phyloP scores from a whole-genome alignment of 2,797 vertebrate genomes.

The Enteromius viviparus region DNA sequence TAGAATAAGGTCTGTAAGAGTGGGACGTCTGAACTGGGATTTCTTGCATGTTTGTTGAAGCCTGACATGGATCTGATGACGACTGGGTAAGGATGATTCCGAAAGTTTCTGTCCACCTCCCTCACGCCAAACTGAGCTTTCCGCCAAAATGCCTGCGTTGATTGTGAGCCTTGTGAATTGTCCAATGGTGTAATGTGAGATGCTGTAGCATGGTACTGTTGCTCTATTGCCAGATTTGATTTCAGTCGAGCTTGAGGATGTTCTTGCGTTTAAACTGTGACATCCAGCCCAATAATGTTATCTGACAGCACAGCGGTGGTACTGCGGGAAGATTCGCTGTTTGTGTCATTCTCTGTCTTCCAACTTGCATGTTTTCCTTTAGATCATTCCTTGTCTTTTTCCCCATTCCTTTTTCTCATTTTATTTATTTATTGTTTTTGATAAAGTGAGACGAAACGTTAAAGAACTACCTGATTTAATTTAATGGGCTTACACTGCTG shows the following conservation, averaged over 20 bases:
- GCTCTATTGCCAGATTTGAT: constrained; percentile 30
- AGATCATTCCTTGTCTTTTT: constrained; percentile 25
- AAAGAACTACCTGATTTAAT: constrained; percentile 45
- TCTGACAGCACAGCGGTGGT: constrained; percentile 42
- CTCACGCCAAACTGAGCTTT: neutral
- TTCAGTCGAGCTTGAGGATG: constrained; percentile 16
- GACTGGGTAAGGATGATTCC: constrained; percentile 4
- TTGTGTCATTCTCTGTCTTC: constrained; percentile 53
- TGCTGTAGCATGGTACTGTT: constrained; percentile 26
- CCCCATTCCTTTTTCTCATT: constrained; percentile 19
- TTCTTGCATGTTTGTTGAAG: constrained; percentile 36
- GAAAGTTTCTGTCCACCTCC: constrained; percentile 27
- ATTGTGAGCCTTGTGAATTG: constrained; percentile 21
- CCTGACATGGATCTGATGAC: constrained; percentile 19
- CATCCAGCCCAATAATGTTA: constrained; percentile 14
- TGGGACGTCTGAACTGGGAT: constrained; percentile 15
- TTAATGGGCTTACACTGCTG: constrained; percentile 53
- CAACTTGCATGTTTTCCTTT: constrained; percentile 29
- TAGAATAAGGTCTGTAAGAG: constrained; percentile 8
- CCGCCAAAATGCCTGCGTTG: constrained; percentile 9
- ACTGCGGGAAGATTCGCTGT: constrained; percentile 43
- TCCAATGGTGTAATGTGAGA: constrained; percentile 28
- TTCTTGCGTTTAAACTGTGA: constrained; percentile 32
- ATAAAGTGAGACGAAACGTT: neutral
- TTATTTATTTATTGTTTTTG: constrained; percentile 16